Conservation (phyloP, 2,888 invertebrate species). For the Philopedon plagiatum region DNA sequence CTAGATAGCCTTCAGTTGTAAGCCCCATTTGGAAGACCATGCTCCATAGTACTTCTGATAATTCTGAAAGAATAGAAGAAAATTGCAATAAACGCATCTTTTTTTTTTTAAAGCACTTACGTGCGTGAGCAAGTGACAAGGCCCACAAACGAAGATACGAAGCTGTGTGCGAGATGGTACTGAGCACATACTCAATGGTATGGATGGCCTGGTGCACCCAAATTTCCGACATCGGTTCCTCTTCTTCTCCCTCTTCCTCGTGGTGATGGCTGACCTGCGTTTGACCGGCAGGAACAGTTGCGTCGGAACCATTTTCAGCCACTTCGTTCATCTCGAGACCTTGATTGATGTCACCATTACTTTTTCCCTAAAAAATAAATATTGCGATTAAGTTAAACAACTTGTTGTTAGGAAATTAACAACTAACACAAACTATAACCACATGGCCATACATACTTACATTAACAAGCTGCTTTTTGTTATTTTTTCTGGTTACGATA, state of each 20-base stretch:
- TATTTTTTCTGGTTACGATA: slow-evolving; percentile 64
- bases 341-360: slow-evolving; percentile 78
- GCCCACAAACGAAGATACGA: slow-evolving; percentile 98
- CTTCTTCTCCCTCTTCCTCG: slow-evolving; percentile 67
- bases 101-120: slow-evolving; percentile 72
- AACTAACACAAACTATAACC: too few species aligned
- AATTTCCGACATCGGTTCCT: slow-evolving; percentile 85
- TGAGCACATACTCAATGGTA: slow-evolving; percentile 96
- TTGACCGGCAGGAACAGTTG: slow-evolving; percentile 45
- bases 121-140: slow-evolving; percentile 94
- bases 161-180: slow-evolving; percentile 97
- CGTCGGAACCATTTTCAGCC: slow-evolving; percentile 62
- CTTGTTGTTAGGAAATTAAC: too few species aligned
- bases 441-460: slow-evolving; percentile 27
- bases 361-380: slow-evolving; percentile 54
- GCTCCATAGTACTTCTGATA: slow-evolving; percentile 63
- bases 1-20: slow-evolving; percentile 63
- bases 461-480: slow-evolving; percentile 31
- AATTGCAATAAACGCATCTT: neutral
- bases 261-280: slow-evolving; percentile 65
- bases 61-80: slow-evolving; percentile 56
- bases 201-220: slow-evolving; percentile 96
- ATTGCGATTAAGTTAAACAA: too few species aligned
- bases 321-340: slow-evolving; percentile 75
- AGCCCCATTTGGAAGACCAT: slow-evolving; percentile 58